Conservation (phyloP, 2,888 invertebrate species). For the Heterodera filipjevi region DNA sequence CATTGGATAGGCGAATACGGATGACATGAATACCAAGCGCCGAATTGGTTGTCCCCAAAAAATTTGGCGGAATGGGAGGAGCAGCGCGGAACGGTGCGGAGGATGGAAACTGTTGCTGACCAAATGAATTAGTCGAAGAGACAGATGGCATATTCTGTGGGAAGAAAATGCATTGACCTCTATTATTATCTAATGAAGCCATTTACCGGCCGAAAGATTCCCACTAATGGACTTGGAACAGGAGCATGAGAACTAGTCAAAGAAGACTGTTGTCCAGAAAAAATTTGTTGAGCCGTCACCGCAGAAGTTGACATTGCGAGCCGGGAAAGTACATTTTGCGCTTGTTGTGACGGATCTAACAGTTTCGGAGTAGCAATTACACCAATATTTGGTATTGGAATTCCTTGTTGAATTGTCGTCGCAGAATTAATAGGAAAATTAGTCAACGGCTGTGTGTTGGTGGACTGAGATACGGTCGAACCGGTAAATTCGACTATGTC, state of each 20-base stretch:
- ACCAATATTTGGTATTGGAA: not conserved
- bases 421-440: not conserved
- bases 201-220: not conserved
- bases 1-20: no score
- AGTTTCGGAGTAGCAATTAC: not conserved
- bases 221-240: not conserved
- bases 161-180: not conserved
- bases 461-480: not conserved
- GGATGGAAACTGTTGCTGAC: not conserved
- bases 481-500: not conserved
- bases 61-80: not conserved
- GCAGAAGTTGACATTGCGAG: slow-evolving; percentile 1
- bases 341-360: not conserved
- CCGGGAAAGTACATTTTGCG: not conserved
- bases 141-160: not conserved
- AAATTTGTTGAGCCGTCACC: not conserved
- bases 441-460: not conserved
- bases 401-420: not conserved
- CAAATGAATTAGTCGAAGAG: not conserved
- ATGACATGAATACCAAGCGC: not conserved
- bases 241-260: not conserved
- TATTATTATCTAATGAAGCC: no score
- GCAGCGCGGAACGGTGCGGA: not conserved
- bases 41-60: not conserved
- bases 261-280: not conserved